A percentile compares a stretch with the other conserved stretches of the same genome.
phyloP scores from a whole-genome alignment of 2,797 vertebrate genomes.

The Gambelia wislizenii region DNA sequence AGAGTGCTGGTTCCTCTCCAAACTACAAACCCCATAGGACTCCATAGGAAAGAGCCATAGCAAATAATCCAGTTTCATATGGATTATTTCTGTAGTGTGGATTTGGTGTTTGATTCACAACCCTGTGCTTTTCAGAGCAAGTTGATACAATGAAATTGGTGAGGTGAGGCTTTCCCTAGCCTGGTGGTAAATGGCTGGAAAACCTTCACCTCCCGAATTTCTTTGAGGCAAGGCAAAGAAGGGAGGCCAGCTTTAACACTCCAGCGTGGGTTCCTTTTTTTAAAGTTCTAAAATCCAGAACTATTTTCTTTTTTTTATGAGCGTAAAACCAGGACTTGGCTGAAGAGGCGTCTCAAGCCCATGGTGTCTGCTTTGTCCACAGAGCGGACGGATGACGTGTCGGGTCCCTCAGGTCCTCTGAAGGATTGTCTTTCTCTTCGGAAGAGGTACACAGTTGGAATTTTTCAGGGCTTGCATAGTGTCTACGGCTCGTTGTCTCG shows the following conservation, averaged over 20 bases:
- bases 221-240: neutral
- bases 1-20: no score
- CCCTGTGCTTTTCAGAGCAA: neutral
- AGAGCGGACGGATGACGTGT: conserved; percentile 20
- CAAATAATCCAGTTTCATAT: no score
- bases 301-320: neutral
- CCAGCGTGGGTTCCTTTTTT: neutral
- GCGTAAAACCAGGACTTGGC: neutral
- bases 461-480: conserved; percentile 47
- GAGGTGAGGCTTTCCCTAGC: neutral
- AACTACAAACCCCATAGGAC: no score
- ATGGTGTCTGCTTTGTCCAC: neutral
- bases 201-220: neutral
- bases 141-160: neutral
- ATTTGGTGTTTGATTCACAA: no score
- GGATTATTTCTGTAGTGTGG: no score
- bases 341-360: neutral
- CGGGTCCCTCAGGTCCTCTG: neutral
- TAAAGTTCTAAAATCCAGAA: neutral
- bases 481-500: conserved; percentile 29
- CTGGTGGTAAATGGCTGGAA: neutral
- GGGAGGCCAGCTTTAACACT: neutral
- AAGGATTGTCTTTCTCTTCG: conserved; percentile 23
- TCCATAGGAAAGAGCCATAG: no score
- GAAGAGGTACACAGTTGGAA: conserved; percentile 23